Evolutionary conservation across 2,888 invertebrate species (phyloP).

Genomic region (Scotopteryx bipunctaria): DNA sequence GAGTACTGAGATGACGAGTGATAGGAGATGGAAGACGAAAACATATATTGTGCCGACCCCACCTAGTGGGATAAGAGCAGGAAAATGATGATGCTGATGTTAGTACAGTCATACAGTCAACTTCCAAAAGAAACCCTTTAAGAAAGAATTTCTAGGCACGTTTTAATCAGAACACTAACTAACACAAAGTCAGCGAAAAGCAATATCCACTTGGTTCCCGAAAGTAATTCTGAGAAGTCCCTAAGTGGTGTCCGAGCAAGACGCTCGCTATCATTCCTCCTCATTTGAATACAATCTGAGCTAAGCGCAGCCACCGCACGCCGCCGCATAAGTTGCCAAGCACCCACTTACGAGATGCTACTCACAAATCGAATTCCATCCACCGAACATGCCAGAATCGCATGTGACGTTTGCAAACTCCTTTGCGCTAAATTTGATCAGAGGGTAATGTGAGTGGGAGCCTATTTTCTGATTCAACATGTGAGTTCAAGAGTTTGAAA

Average conservation of each 20-base stretch:
- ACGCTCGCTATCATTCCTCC: constrained; percentile 23
- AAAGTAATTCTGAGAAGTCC: constrained; percentile 10
- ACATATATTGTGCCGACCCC: too few species aligned
- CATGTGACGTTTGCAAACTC: constrained; percentile 20
- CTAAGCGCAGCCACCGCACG: constrained; percentile 21
- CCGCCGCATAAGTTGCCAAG: constrained; percentile 26
- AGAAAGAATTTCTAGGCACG: background rate
- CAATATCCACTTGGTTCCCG: constrained; percentile 5
- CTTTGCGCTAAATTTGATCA: constrained; percentile 22
- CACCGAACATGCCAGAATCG: constrained; percentile 22
- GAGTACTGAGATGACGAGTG: too few species aligned
- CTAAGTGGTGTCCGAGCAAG: constrained; percentile 26
- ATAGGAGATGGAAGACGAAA: too few species aligned
- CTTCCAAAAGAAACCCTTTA: too few species aligned
- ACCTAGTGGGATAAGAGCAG: too few species aligned
- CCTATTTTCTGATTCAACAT: background rate
- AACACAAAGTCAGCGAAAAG: constrained; percentile 11
- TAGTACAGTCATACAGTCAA: too few species aligned
- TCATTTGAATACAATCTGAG: constrained; percentile 41
- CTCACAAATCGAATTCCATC: constrained; percentile 24
- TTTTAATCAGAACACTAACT: background rate
- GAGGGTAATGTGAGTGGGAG: constrained; percentile 4
- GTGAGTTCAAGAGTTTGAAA: background rate
- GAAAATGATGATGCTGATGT: too few species aligned
- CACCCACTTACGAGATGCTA: constrained; percentile 29